Evolutionary conservation across 2,797 vertebrate genomes (phyloP).

Genomic region (Phoebastria nigripes): DNA sequence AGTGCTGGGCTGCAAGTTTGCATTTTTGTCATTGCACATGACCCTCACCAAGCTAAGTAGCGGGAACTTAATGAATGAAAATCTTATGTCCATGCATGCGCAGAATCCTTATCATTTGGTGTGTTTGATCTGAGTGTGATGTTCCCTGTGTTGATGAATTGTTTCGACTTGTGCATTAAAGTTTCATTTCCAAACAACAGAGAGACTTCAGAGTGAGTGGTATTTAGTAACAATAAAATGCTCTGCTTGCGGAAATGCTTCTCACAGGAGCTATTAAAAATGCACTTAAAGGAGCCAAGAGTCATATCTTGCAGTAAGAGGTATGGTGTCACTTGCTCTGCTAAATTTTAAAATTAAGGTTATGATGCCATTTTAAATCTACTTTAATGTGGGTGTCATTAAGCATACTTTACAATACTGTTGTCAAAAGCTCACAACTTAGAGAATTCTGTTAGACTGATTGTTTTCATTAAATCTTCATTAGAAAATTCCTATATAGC

Average conservation of each 20-base stretch:
- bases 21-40: background rate
- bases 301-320: background rate
- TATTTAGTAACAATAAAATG: conserved; percentile 49
- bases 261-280: conserved; percentile 33
- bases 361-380: background rate
- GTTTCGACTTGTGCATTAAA: background rate
- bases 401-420: background rate
- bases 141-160: background rate
- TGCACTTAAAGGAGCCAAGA: conserved; percentile 16
- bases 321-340: background rate
- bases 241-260: conserved; percentile 4
- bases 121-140: background rate
- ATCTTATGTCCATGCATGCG: background rate
- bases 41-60: background rate
- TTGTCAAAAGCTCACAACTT: conserved; percentile 9
- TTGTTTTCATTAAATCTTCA: conserved; percentile 53
- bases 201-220: background rate
- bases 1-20: background rate
- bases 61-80: background rate
- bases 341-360: conserved; percentile 1
- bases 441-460: background rate
- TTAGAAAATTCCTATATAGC: background rate
- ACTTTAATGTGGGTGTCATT: background rate
- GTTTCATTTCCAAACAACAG: conserved; percentile 34
- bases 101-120: background rate